A percentile compares a stretch with the other conserved stretches of the same genome.
These are phyloP conservation scores for Lamellibrachia columna DNA, from an alignment of 2,888 invertebrate genomes.

Conservation along the genomic window DNA sequence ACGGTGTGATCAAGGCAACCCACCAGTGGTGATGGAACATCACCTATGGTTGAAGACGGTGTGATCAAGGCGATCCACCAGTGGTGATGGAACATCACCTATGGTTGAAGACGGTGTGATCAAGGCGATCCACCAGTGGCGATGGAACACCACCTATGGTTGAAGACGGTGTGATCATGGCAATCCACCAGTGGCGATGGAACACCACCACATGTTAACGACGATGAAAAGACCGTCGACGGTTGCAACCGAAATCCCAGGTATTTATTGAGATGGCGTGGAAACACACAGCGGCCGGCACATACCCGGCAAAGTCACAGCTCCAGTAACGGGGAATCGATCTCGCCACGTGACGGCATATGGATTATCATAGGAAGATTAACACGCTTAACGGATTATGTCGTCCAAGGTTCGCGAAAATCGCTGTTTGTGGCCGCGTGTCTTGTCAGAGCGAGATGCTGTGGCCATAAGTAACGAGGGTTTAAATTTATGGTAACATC, in stretches of 20 bases:
- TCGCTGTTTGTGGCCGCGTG: not conserved
- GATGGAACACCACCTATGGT: too few species aligned
- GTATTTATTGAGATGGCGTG: not conserved
- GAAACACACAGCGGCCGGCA: not conserved
- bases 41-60: too few species aligned
- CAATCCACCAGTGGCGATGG: not conserved
- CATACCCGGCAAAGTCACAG: not conserved
- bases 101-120: too few species aligned
- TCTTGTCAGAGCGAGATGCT: not conserved
- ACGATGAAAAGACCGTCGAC: not conserved
- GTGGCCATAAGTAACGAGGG: too few species aligned
- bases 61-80: too few species aligned
- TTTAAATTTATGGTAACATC: too few species aligned
- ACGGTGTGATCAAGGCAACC: too few species aligned
- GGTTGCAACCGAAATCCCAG: not conserved
- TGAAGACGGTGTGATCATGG: not conserved
- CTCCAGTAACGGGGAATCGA: not conserved
- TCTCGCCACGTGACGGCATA: not conserved
- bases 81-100: too few species aligned
- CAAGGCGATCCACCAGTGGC: too few species aligned
- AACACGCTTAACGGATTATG: not conserved
- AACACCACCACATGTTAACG: not conserved
- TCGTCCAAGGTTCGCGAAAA: not conserved
- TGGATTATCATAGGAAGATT: not conserved
- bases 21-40: too few species aligned